Evolutionary conservation across 2,888 invertebrate species (phyloP).

Genomic region (Fissipunctia ypsillon): DNA sequence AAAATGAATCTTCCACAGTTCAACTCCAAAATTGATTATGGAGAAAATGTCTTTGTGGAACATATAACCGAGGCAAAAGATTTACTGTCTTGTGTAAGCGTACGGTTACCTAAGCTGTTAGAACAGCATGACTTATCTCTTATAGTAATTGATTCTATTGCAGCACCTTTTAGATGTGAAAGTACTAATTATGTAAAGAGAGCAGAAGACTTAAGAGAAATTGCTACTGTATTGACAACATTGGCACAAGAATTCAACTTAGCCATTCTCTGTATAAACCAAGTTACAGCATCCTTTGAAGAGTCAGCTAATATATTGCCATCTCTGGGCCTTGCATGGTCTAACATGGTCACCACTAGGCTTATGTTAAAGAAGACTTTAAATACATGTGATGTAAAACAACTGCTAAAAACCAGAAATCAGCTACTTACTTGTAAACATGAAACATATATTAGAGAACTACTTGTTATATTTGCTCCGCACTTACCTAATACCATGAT

Average conservation of each 20-base stretch:
- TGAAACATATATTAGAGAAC: constrained; percentile 73
- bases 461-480: constrained; percentile 79
- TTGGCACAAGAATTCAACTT: constrained; percentile 80
- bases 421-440: constrained; percentile 16
- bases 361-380: constrained; percentile 60
- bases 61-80: constrained; percentile 84
- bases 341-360: constrained; percentile 85
- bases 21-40: constrained; percentile 71
- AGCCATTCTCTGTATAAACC: constrained; percentile 85
- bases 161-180: constrained; percentile 86
- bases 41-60: constrained; percentile 84
- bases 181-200: constrained; percentile 83
- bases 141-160: constrained; percentile 85
- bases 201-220: constrained; percentile 85
- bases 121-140: constrained; percentile 73
- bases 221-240: constrained; percentile 77
- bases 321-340: constrained; percentile 86
- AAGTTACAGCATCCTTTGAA: constrained; percentile 83
- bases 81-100: constrained; percentile 80
- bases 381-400: constrained; percentile 33
- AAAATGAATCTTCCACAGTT: constrained; percentile 69
- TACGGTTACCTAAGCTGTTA: constrained; percentile 82
- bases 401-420: constrained; percentile 1
- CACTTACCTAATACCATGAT: constrained; percentile 75
- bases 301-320: constrained; percentile 77